Evolutionary conservation across 1,140 invertebrate species (phyloP).

Genomic region (Drosophila lacertosa): DNA sequence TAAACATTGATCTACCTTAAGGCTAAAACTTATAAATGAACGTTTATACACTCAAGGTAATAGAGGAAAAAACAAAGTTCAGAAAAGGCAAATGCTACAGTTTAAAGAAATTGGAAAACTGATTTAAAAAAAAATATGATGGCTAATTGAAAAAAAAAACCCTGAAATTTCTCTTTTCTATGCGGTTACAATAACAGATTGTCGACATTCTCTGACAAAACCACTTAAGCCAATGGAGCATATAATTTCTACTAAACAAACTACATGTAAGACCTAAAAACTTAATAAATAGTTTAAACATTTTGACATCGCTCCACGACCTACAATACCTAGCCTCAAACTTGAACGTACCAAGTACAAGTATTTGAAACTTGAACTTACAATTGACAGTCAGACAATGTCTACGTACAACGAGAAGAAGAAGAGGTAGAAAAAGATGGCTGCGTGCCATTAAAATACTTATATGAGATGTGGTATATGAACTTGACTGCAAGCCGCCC

Average conservation of each 20-base stretch:
- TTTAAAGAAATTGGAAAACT: background rate
- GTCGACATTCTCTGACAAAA: constrained; percentile 9
- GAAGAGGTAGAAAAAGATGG: constrained; percentile 36
- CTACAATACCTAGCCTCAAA: constrained; percentile 60
- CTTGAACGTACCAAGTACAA: constrained; percentile 28
- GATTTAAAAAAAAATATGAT: background rate
- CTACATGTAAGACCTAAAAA: constrained; percentile 36
- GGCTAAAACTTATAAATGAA: too few relatives aligned
- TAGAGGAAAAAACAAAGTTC: too few relatives aligned
- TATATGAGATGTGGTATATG: constrained; percentile 64
- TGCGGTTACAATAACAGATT: background rate
- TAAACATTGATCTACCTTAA: too few relatives aligned
- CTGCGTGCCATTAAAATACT: constrained; percentile 69
- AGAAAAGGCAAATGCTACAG: too few relatives aligned
- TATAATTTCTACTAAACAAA: constrained; percentile 14
- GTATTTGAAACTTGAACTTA: constrained; percentile 66
- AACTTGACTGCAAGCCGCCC: constrained; percentile 61
- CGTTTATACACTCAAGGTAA: too few relatives aligned
- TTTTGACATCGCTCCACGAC: constrained; percentile 20
- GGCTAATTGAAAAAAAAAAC: background rate
- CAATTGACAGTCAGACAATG: constrained; percentile 55
- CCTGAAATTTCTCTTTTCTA: constrained; percentile 11
- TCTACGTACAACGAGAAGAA: constrained; percentile 8
- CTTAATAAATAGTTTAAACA: constrained; percentile 53
- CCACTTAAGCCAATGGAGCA: constrained; percentile 51